Evolutionary conservation across 37 sponge, comb jelly and placozoan genomes (phyloP), one percentile per base, ranked within the genome.

Genomic region (Cladorhizidae sp.): DNA sequence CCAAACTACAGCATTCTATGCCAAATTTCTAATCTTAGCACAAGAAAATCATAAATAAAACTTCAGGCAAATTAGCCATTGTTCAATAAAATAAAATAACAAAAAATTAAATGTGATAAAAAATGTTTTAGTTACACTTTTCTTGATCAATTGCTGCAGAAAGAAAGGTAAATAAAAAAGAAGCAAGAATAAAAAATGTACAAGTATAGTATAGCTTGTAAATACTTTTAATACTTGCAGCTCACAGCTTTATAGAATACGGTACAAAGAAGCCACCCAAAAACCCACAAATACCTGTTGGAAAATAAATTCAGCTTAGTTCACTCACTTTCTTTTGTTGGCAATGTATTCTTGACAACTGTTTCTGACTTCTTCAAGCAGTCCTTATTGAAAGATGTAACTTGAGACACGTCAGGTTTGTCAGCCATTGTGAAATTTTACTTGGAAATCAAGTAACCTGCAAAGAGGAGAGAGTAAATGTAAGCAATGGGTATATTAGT

Each of bases 311-410:
- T 59, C 5, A 59, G 28, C 28, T 18, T 17, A 59, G 49, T 23
- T 28, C 61, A 68, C 91, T 79, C 26, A 93, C 93, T 86, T 55
- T 93, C 93, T 85, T 89, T 89, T 3, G 93, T 93, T 33, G 93
- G 93, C 51, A 93, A 83, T 20, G 93, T 50, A 71, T 93, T 93
- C 84, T 90, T 93, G 55, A 89, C 93, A 45, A 72, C 51, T 0
- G 92, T 90, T 22, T 75, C 74, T 0, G 92, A 73, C 14, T 85
- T 61, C 74, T 93, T 93, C 76, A 93, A 77, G 80, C 90, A 81
- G 80, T 12, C 59, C 63, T 90, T 90, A 74, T 93, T 88, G 74
- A 93, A 93, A 18, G 73, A 77, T 29, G 74, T 58, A 0, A 93
- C 87, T n/a, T 50, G 84, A 5, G 73, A 58, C n/a, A 93, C 76